Evolutionary conservation across 2,888 invertebrate species (phyloP).

Genomic region (Xanthorhoe designata): DNA sequence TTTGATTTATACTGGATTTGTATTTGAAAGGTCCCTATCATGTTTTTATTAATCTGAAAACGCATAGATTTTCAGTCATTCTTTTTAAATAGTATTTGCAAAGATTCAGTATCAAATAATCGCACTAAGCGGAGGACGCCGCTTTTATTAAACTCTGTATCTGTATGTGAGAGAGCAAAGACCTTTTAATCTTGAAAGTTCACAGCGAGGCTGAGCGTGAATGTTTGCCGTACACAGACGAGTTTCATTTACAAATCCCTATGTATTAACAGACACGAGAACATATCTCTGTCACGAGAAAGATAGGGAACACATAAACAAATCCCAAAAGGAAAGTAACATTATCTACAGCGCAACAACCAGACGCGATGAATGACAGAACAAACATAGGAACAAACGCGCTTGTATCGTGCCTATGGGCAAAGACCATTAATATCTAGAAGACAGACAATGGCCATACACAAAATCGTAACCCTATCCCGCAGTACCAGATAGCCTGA

Average conservation of each 20-base stretch:
- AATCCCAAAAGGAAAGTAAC: slow-evolving; percentile 62
- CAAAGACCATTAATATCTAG: too few relatives aligned
- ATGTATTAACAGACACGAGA: slow-evolving; percentile 25
- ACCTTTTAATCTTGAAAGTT: slow-evolving; percentile 13
- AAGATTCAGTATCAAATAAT: not conserved
- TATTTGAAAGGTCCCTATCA: not conserved
- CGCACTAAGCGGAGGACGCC: not conserved
- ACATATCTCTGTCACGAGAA: slow-evolving; percentile 46
- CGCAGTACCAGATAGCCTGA: too few relatives aligned
- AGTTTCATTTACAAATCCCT: slow-evolving; percentile 19
- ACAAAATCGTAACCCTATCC: too few relatives aligned
- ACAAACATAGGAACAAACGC: slow-evolving; percentile 82
- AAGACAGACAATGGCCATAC: too few relatives aligned
- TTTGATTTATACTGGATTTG: slow-evolving; percentile 26
- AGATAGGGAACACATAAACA: slow-evolving; percentile 52
- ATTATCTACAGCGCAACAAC: slow-evolving; percentile 54
- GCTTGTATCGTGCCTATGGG: slow-evolving; percentile 54
- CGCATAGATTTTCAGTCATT: slow-evolving; percentile 3
- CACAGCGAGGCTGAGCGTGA: not conserved
- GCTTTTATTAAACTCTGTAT: slow-evolving; percentile 11
- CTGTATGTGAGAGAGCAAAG: slow-evolving; percentile 12
- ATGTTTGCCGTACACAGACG: slow-evolving; percentile 1
- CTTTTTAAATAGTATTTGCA: not conserved
- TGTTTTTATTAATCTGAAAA: slow-evolving; percentile 3
- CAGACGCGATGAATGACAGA: slow-evolving; percentile 78